Base-by-base conservation (phyloP, 2,888 invertebrate species). In the Blastobasis adustella region DNA sequence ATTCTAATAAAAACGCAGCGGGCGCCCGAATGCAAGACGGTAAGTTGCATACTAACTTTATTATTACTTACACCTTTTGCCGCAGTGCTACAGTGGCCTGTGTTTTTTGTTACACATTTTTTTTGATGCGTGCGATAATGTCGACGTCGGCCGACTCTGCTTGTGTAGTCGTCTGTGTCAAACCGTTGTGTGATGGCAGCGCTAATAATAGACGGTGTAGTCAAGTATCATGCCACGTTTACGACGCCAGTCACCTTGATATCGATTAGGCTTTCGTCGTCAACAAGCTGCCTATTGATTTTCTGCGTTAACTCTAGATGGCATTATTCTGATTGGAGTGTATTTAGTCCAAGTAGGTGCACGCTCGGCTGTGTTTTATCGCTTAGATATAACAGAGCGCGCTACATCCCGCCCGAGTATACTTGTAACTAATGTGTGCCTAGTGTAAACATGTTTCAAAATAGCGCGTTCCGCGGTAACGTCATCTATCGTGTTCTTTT, bases 1-100 rank as follows among this genome's bases (percentile, higher is more conserved):
- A 82, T 85, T 75, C 79, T 86, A 67, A 76, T 85, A 77, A 82
- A 88, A 79, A 80, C 83, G 73, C 82, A 79, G 63, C 84, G 86
- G 71, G 73, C 82, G 72, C 75, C 84, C 69, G 82, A 84, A 74
- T 84, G 72, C 76, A 85, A 82, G 72, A 72, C 78, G 82, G 86
- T 86, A 80, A 86, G 87, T 88, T 70, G 58, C 42, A n/a, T 42
- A 8, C 42, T 42, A 6, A 42, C 9, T n/a, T 5, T 42, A 42
- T 42, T 5, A 42, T 42, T 4, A 42, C 47, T 50, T 54, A 49
- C 52, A 50, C 49, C 54, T 57, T 55, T 46, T 47, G 58, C 54
- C 54, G 54, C 23, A 23, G 23, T 23, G 23, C 23, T 23, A 23
- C 23, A 23, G 23, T 23, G 41, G 9, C 6, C 6, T 6, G 41